Evolutionary conservation across 2,113 vertebrate species (phyloP).

Genomic region (Thryonomys swinderianus): DNA sequence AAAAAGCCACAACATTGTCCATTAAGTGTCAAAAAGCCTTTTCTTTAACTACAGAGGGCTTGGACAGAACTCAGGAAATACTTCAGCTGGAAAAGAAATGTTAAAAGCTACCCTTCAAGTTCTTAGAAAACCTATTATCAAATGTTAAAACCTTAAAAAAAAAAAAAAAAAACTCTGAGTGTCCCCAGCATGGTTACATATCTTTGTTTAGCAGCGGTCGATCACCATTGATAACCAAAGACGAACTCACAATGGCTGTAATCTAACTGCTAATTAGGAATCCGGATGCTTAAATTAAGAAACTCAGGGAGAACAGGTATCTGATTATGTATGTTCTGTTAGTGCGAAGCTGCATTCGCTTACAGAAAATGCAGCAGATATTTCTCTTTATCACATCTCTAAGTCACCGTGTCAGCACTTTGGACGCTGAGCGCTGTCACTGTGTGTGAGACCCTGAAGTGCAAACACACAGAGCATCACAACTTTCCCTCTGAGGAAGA

Average conservation of each 20-base stretch:
- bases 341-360: constrained; percentile 79
- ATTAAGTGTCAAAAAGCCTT: constrained; percentile 86
- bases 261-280: constrained; percentile 86
- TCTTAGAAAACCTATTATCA: constrained; percentile 88
- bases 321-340: constrained; percentile 73
- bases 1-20: constrained; percentile 82
- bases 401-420: constrained; percentile 89
- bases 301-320: constrained; percentile 66
- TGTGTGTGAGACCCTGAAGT: constrained; percentile 88
- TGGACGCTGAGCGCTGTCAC: constrained; percentile 90
- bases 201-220: constrained; percentile 83
- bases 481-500: constrained; percentile 71
- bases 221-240: constrained; percentile 83
- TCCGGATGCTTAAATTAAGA: constrained; percentile 75
- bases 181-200: constrained; percentile 76
- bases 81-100: constrained; percentile 87
- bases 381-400: constrained; percentile 90
- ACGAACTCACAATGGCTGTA: constrained; percentile 81
- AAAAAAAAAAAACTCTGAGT: constrained; percentile 76
- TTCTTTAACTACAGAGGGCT: constrained; percentile 83
- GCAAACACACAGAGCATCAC: not conserved
- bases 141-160: constrained; percentile 84
- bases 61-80: constrained; percentile 87
- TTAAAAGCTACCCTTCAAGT: constrained; percentile 87
- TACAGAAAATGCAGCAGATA: constrained; percentile 91